Evolutionary conservation across 1,140 invertebrate genomes (phyloP), one percentile per base, ranked within the genome.

Genomic region (Tetragonula clypearis): DNA sequence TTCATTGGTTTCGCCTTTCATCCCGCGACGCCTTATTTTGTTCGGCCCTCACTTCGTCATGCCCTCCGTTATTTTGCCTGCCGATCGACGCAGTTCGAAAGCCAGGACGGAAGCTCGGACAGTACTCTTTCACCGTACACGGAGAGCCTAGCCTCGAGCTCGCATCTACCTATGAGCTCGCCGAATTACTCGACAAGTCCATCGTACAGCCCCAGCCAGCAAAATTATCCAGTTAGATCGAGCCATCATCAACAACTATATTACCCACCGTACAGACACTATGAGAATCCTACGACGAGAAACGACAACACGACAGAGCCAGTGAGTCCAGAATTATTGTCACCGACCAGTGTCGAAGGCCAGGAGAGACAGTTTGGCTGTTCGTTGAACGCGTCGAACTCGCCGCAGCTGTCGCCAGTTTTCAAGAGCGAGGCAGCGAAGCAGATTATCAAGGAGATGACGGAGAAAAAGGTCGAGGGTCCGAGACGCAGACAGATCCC

Each of bases 381-480:
- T 1, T 77, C 76, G 2, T 83, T 88, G 26, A 91, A 90, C 49
- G 88, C 90, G 11, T 73, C 83, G 0, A 91, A 91, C 26, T 91
- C 92, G 11, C 92, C 92, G 5, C 92, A 92, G 21, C 85, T 94
- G 71, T 94, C 95, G 41, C 97, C 97, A 0, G 96, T 98, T 71
- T 98, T 98, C 94, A 97, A 98, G 91, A 98, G 97, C 92, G 97
- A 98, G 93, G 97, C 97, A 8, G 97, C 98, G 0, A 96, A 96
- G 81, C 97, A 98, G 93, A 98, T 98, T 65, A 97, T 98, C 73
- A 97, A 97, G 82, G 97, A 98, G 94, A 97, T 98, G 95, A 96
- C 96, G 8, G 96, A 87, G 89, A 95, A 92, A 92, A 95, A 82
- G 88, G 93, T 86, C 79, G 94, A 91, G 82, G 93, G 84, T 77